A percentile compares a stretch with the other conserved stretches of the same genome.
phyloP scores from a whole-genome alignment of 2,113 vertebrate genomes.

The Grammomys surdaster region DNA sequence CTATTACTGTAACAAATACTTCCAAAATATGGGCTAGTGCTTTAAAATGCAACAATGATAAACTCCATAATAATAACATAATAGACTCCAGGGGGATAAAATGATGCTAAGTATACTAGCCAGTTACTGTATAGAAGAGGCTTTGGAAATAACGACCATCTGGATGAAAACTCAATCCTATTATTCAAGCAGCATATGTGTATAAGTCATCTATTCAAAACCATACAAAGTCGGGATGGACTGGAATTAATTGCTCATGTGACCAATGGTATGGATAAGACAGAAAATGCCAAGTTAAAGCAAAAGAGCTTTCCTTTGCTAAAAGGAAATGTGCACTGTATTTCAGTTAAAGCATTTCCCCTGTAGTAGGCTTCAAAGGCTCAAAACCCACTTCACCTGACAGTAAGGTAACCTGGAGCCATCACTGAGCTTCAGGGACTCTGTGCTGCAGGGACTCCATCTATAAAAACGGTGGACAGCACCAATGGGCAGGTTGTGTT shows the following conservation, averaged over 20 bases:
- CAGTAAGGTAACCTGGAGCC: neutral
- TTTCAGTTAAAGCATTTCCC: neutral
- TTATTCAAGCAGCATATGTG: conserved; percentile 6
- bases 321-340: neutral
- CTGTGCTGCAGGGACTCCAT: neutral
- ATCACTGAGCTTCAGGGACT: neutral
- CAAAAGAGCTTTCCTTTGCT: neutral
- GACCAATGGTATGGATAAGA: neutral
- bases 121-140: neutral
- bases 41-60: neutral
- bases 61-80: neutral
- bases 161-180: conserved; percentile 9
- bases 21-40: neutral
- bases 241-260: neutral
- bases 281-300: neutral
- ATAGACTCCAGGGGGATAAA: conserved; percentile 13
- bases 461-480: neutral
- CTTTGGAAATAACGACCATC: neutral
- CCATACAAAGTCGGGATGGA: neutral
- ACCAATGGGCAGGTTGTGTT: neutral
- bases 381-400: conserved; percentile 1
- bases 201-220: neutral
- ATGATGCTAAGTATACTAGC: neutral
- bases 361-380: neutral
- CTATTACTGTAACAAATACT: neutral